Conservation (phyloP, 2,797 vertebrate genomes). For the Pogoniulus pusillus region DNA sequence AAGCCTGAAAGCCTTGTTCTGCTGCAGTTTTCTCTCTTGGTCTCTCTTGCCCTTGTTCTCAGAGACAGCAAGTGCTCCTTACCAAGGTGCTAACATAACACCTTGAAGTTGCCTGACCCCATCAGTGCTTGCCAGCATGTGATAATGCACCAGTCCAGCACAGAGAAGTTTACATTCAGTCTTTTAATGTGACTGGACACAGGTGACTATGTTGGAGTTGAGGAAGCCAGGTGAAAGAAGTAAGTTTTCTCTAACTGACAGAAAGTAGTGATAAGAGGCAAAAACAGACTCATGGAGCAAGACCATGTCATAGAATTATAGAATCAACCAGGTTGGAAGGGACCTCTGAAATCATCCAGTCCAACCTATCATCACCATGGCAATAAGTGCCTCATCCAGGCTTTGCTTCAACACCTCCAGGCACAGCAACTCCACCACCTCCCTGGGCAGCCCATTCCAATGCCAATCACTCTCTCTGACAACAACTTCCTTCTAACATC, state of each 20-base stretch:
- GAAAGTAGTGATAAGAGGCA: not conserved
- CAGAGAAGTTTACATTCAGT: not conserved
- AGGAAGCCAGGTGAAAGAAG: not conserved
- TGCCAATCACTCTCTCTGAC: no score
- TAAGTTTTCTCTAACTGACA: not conserved
- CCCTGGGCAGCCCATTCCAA: no score
- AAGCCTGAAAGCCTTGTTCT: not conserved
- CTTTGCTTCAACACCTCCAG: no score
- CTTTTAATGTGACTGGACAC: not conserved
- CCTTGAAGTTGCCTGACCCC: not conserved
- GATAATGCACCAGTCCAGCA: not conserved
- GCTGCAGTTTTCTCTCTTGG: not conserved
- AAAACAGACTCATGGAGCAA: not conserved
- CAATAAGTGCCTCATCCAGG: no score
- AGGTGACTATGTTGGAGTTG: not conserved
- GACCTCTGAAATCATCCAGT: no score
- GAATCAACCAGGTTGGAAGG: no score
- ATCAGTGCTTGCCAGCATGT: not conserved
- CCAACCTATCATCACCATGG: no score
- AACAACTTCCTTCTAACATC: no score
- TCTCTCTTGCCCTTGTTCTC: not conserved
- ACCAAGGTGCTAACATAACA: not conserved
- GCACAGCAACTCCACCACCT: no score
- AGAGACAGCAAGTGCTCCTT: not conserved
- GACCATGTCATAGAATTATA: no score